Base-by-base conservation (phyloP, 2,113 vertebrate genomes). In the Agapornis roseicollis region DNA sequence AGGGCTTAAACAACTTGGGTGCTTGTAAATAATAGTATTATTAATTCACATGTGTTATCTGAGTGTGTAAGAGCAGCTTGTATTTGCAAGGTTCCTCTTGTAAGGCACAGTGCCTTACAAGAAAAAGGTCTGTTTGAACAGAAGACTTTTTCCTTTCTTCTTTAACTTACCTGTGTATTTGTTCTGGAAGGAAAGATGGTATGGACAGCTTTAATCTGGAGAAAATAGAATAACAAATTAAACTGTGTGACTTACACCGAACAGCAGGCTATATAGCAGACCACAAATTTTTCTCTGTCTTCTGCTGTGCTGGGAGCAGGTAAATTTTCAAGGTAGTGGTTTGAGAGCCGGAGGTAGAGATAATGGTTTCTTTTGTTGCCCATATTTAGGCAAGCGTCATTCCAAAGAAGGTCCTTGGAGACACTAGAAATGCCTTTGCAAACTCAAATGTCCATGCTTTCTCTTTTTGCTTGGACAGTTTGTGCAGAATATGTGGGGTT, bases 71-170 rank as follows among this genome's bases (percentile, higher is more conserved):
- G 15, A 78, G 16, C 22, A 33, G 35, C 9, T 28, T 83, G 13
- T 1, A 0, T 31, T 25, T 64, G 33, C 13, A 29, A 0, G 18
- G 13, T 10, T 64, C 24, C 11, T 61, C 3, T n/a, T 78, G 37
- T 29, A 50, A 53, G 31, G 22, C 7, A 3, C 19, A 25, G 11
- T 10, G n/a, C 9, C 7, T 70, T 56, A 7, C 13, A 33, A 18
- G 10, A 28, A 37, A 31, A 61, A 9, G 4, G 14, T 52, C 6
- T 11, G 17, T n/a, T 63, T 49, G 37, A 46, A 37, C 10, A 12
- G 3, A 9, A 12, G 8, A 9, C 1, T 47, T 2, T 31, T 41
- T 35, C 0, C 1, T 68, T 29, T 33, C 1, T 78, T 60, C 5
- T 29, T 82, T 37, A 50, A 4, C 2, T 46, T 55, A 23, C 1